phyloP scores from a whole-genome alignment of 2,888 invertebrate species.

The Ferrisia virgata region DNA sequence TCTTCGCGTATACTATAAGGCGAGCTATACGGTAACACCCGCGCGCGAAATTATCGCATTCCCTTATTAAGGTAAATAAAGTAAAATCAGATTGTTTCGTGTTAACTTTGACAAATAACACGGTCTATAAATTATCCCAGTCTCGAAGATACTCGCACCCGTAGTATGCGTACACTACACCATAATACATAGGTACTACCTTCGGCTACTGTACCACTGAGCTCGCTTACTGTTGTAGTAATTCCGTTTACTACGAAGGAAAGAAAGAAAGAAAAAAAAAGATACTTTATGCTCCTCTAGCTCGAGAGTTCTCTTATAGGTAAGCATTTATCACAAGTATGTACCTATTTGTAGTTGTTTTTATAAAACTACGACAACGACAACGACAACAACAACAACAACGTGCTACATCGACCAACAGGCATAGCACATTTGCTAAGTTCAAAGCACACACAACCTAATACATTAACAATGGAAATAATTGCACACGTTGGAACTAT shows the following conservation, averaged over 20 bases:
- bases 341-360: background rate
- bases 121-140: constrained; percentile 39
- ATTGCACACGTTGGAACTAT: background rate
- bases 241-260: background rate
- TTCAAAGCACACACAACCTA: background rate
- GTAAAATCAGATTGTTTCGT: constrained; percentile 44
- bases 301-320: background rate
- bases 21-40: background rate
- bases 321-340: background rate
- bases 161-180: too few relatives aligned
- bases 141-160: constrained; percentile 13
- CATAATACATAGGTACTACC: background rate
- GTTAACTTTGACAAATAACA: constrained; percentile 45
- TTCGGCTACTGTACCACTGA: constrained; percentile 25
- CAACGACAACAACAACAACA: background rate
- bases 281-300: background rate
- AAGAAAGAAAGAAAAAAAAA: background rate
- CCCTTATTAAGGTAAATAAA: constrained; percentile 44
- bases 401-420: constrained; percentile 4
- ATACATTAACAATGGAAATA: background rate
- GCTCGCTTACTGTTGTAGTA: background rate
- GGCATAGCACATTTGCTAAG: constrained; percentile 13
- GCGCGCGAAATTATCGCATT: constrained; percentile 39
- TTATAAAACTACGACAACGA: background rate
- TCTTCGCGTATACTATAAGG: background rate